These are phyloP conservation scores for Lepidochitona cinerea DNA, from an alignment of 2,888 invertebrate genomes.

Conservation along the genomic window DNA sequence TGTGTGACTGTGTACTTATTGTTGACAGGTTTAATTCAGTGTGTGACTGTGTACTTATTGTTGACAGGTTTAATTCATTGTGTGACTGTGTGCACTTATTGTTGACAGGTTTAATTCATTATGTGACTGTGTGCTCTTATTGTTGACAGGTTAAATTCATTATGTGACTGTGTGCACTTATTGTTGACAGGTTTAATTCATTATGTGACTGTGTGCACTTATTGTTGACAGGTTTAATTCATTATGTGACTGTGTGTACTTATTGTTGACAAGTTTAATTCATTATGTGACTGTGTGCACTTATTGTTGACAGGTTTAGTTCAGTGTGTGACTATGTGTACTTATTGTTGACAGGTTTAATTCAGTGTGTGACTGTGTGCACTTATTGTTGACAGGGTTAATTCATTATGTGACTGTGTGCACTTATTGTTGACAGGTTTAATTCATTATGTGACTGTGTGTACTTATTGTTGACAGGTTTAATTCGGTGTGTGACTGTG, in stretches of 20 bases:
- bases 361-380: not conserved
- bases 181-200: not conserved
- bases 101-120: not conserved
- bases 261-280: too few relatives aligned
- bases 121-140: too few relatives aligned
- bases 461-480: not conserved
- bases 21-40: too few relatives aligned
- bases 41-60: not conserved
- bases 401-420: not conserved
- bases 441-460: not conserved
- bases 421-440: not conserved
- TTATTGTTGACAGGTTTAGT: not conserved
- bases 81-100: not conserved
- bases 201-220: not conserved
- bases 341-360: not conserved
- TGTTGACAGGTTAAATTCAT: too few relatives aligned
- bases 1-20: too few relatives aligned
- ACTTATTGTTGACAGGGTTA: not conserved
- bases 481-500: not conserved
- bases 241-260: too few relatives aligned
- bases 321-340: not conserved
- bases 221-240: too few relatives aligned
- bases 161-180: too few relatives aligned
- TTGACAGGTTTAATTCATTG: not conserved
- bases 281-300: too few relatives aligned